Conservation (phyloP, 1,140 invertebrate genomes). For the Hormaphis cornu region DNA sequence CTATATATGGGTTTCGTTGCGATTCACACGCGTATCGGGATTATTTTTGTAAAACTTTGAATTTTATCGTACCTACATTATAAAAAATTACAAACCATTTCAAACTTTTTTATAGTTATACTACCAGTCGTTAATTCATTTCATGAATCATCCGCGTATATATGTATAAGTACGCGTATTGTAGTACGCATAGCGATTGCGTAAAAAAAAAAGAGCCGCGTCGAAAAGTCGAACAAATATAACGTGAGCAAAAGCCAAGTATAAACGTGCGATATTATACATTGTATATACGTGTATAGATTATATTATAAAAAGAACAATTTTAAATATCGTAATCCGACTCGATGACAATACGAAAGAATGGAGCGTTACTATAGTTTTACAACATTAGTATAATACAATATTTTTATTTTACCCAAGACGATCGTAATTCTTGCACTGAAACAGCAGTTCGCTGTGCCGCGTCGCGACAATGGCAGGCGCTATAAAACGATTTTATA, state of each 20-base stretch:
- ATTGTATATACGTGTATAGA: neutral
- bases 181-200: neutral
- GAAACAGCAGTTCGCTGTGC: too few species aligned
- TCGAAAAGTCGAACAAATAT: neutral
- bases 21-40: neutral
- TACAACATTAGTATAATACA: neutral
- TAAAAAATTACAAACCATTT: neutral
- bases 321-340: too few species aligned
- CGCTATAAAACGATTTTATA: neutral
- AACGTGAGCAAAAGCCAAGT: neutral
- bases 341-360: too few species aligned
- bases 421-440: neutral
- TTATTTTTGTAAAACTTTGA: neutral
- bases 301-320: neutral
- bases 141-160: neutral
- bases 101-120: conserved; percentile 13
- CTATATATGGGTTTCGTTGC: too few species aligned
- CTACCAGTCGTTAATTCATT: neutral
- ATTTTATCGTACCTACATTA: neutral
- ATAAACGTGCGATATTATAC: neutral
- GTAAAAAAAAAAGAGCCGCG: neutral
- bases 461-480: neutral
- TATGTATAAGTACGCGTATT: neutral
- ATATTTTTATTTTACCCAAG: conserved; percentile 1
- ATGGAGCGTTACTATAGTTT: neutral